A percentile compares a stretch with the other conserved stretches of the same genome.
Evolutionary conservation across 2,797 vertebrate species (phyloP).

Genomic region (Acanthopagrus latus): DNA sequence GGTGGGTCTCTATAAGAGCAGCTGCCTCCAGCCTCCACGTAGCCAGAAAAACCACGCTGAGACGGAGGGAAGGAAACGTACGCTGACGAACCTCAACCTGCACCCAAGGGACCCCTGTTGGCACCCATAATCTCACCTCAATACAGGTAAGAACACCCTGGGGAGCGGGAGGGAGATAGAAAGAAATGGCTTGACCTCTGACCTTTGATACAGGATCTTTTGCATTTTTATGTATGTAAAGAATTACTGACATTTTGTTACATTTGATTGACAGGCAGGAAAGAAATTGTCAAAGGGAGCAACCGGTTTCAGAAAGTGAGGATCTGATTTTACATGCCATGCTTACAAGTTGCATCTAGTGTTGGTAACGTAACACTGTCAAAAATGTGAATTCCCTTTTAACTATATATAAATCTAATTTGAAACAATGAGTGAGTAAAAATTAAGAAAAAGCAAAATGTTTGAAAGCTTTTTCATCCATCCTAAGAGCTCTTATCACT

Average conservation of each 20-base stretch:
- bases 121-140: conserved; percentile 44
- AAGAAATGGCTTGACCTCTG: conserved; percentile 61
- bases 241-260: neutral
- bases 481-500: conserved; percentile 1
- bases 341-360: neutral
- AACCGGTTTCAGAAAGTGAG: neutral
- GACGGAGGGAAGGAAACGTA: conserved; percentile 73
- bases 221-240: neutral
- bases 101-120: conserved; percentile 54
- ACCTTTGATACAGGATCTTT: conserved; percentile 43
- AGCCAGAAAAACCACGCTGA: conserved; percentile 74
- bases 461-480: neutral
- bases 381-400: neutral
- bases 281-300: neutral
- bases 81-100: conserved; percentile 51
- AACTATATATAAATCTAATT: neutral
- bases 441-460: no score
- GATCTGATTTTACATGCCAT: neutral
- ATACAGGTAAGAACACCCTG: conserved; percentile 70
- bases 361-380: neutral
- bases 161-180: no score
- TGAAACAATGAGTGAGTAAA: neutral
- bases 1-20: conserved; percentile 85
- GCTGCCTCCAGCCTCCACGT: conserved; percentile 76
- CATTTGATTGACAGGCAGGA: neutral